Evolutionary conservation across 64 coral and sea anemone species (phyloP), one percentile per base, ranked within the genome.

Genomic region (Actinia equina): DNA sequence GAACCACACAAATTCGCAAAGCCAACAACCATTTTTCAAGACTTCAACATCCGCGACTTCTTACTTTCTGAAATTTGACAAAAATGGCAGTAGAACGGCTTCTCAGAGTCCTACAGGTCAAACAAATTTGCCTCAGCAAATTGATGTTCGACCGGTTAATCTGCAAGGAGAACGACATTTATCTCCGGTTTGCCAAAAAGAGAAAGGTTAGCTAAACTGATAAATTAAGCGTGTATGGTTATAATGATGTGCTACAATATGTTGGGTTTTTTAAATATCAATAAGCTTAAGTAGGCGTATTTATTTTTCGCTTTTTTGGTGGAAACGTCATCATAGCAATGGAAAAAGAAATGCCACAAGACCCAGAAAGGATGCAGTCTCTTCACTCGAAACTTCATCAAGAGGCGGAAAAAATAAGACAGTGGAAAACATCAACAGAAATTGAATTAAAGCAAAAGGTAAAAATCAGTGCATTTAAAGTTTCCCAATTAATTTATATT

Each of bases 341-440:
- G 89, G 91, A 95, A 89, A 93, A 93, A 88, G 93, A 94, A 87
- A 88, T 43, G 49, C 22, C 63, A 52, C 90, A 95, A 86, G 90
- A 93, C 20, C 88, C 97, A 71, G 93, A 99, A 55, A 83, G 93
- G 86, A 77, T 99, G 41, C 93, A 95, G 7, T 90, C 97, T 80
- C 87, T 99, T 18, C 97, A 99, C 59, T 89, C 88, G 22, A 91
- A 92, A 49, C 88, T 99, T 19, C 97, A 99, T 77, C 97, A 99
- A 86, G 97, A 99, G 84, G 97, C 97, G 82, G 97, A 99, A 53
- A 99, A 99, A 79, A 99, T 99, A 91, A 85, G 97, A 78, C 94
- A 91, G 86, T 99, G 97, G 97, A 95, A 99, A 83, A 95, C 91
- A 53, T 93, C 91, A 19, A 99, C 93, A 91, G 97, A 99, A 82